Conservation (phyloP, 2,888 invertebrate genomes). For the Philopedon plagiatum region DNA sequence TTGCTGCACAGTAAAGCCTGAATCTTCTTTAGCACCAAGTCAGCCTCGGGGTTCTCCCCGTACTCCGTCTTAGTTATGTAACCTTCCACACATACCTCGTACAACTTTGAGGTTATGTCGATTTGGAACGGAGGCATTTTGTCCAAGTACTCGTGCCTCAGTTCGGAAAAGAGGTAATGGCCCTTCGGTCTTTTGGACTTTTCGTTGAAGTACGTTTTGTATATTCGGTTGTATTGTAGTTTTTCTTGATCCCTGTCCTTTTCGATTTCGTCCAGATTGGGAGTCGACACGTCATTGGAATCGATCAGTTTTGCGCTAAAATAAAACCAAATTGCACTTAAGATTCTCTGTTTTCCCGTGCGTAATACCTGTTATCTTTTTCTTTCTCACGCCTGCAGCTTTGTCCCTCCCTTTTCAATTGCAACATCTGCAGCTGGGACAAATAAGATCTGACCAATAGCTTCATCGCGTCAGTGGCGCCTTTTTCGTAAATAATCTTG, state of each 20-base stretch:
- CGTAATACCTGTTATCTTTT: slow-evolving; percentile 26
- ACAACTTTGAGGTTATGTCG: slow-evolving; percentile 64
- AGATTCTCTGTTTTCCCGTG: slow-evolving; percentile 39
- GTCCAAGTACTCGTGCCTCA: slow-evolving; percentile 69
- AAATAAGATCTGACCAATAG: slow-evolving; percentile 76
- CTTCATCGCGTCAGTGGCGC: slow-evolving; percentile 73
- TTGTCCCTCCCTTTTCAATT: slow-evolving; percentile 60
- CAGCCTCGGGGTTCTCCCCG: slow-evolving; percentile 58
- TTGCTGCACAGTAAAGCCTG: slow-evolving; percentile 75
- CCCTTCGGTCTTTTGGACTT: slow-evolving; percentile 58
- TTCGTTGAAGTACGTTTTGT: slow-evolving; percentile 57
- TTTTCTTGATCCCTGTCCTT: slow-evolving; percentile 59
- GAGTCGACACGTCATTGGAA: not conserved
- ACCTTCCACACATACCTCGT: slow-evolving; percentile 60
- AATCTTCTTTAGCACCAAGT: slow-evolving; percentile 65
- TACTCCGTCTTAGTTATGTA: slow-evolving; percentile 52
- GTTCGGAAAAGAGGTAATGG: slow-evolving; percentile 68
- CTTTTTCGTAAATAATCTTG: slow-evolving; percentile 67
- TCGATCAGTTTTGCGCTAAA: slow-evolving; percentile 21
- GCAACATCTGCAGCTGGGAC: slow-evolving; percentile 66
- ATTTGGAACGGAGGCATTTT: slow-evolving; percentile 70
- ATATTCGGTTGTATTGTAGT: slow-evolving; percentile 58
- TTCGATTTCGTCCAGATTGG: slow-evolving; percentile 54
- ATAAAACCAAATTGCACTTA: slow-evolving; percentile 27
- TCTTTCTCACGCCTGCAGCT: slow-evolving; percentile 5